phyloP scores from a whole-genome alignment of 2,888 invertebrate genomes.

The Mamestra brassicae region DNA sequence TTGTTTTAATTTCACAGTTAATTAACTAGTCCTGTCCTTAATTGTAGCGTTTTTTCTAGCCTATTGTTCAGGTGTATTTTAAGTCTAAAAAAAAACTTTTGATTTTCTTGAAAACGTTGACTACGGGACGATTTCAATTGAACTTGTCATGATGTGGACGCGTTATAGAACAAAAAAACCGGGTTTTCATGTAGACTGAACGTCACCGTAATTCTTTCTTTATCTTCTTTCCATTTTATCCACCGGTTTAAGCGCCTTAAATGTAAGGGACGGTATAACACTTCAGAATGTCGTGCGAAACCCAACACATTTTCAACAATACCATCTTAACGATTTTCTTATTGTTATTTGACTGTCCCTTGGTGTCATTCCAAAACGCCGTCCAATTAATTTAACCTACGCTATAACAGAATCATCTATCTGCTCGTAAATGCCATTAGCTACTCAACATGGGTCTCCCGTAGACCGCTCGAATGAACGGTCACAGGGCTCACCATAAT shows the following conservation, averaged over 20 bases:
- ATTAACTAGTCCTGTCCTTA: constrained; percentile 15
- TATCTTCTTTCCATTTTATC: too few species aligned
- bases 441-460: too few species aligned
- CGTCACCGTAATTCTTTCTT: too few species aligned
- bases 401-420: constrained; percentile 7
- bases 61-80: background rate
- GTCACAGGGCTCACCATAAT: constrained; percentile 13
- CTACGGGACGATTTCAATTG: background rate
- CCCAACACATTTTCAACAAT: too few species aligned
- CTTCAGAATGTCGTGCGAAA: too few species aligned
- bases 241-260: too few species aligned
- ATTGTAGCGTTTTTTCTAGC: constrained; percentile 9
- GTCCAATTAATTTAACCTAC: background rate
- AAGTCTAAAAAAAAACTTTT: background rate
- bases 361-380: background rate
- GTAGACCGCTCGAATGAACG: background rate
- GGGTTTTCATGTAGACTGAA: too few species aligned
- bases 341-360: background rate
- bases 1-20: constrained; percentile 31
- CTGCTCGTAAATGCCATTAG: background rate
- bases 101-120: background rate
- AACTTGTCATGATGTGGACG: background rate
- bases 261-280: too few species aligned
- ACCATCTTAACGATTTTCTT: too few species aligned
- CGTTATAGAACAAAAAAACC: background rate